Evolutionary conservation across 2,113 vertebrate genomes (phyloP), one percentile per base, ranked within the genome.

Genomic region (Hemiprocne comata): DNA sequence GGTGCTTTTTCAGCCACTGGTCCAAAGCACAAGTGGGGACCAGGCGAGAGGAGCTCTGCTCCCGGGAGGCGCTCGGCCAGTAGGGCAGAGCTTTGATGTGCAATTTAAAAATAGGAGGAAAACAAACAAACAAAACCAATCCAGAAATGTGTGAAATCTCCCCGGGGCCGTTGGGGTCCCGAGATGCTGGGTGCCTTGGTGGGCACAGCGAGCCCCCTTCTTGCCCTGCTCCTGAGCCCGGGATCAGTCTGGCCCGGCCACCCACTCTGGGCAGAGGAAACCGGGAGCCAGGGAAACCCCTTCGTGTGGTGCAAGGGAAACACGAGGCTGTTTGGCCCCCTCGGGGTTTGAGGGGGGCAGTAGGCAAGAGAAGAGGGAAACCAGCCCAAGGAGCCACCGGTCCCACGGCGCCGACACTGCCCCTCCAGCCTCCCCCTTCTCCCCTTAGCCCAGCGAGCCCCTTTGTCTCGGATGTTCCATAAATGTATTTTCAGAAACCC

Each of bases 11-110:
- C 67, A 24, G 12, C 92, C 76, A 11, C 89, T 66, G 81, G 62
- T 87, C 87, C 77, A 79, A 94, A 92, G 94, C 92, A 89, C 94
- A 92, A 87, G 66, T 17, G 42, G 10, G 17, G 40, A 34, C 4
- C 11, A 57, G 38, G 23, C 7, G 8, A 36, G 48, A 20, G 24
- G 5, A 64, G 34, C 16, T 57, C 42, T n/a, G n/a, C n/a, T n/a
- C 42, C 73, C 1, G 20, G 58, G 76, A 25, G 67, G 20, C 40
- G 33, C 13, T 11, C 46, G 28, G 11, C 46, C 5, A 31, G 31
- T 18, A 21, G 42, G 31, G 60, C 6, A 17, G 50, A n/a, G 85
- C 55, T 85, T 58, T 31, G 69, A 87, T 80, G 87, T 71, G 83
- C 83, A 80, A 90, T 93, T 62, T 84, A 74, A 87, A 87, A 54